Base-by-base conservation (phyloP, 1,140 invertebrate species). In the Cotesia vestalis region DNA sequence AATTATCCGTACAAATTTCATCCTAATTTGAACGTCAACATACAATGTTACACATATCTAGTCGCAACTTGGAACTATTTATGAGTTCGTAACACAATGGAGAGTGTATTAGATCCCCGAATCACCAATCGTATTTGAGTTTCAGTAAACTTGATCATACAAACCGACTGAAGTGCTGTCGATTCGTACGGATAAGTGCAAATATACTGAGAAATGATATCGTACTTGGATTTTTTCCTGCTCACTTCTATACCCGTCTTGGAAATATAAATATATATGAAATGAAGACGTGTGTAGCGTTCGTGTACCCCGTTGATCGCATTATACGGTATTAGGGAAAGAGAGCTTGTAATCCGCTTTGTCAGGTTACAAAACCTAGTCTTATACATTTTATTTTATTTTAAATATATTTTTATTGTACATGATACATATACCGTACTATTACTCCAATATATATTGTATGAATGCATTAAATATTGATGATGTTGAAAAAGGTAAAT, bases 241-340 rank as follows among this genome's bases (percentile, higher is more conserved):
- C 0, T 38, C 53, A 11, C 9, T 68, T 40, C 40, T 11, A 51
- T 20, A 51, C 5, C 36, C 46, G 12, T 8, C 20, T 63, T 66
- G 68, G 64, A n/a, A 46, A 46, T 46, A 46, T 46, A 46, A 71
- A n/a, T 66, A 52, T 52, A 20, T 66, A 20, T 27, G 17, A 6
- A 66, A 66, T 12, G 27, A 60, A 68, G 53, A 68, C 66, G 40
- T 59, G 5, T 11, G n/a, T 27, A 12, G 60, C 75, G 68, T 77
- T 75, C 52, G 75, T 77, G 78, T 77, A 70, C 63, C 76, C 75
- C 77, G 73, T 78, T 84, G 83, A 85, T 85, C 85, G 81, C 79
- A 86, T 86, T 86, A 86, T 81, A 81, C 63, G 78, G 83, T 75
- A 85, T 86, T 86, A 84, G 66, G 78, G 77, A 78, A 36, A 72